Conservation (phyloP, 2,888 invertebrate genomes). For the Caradrina clavipalpis region DNA sequence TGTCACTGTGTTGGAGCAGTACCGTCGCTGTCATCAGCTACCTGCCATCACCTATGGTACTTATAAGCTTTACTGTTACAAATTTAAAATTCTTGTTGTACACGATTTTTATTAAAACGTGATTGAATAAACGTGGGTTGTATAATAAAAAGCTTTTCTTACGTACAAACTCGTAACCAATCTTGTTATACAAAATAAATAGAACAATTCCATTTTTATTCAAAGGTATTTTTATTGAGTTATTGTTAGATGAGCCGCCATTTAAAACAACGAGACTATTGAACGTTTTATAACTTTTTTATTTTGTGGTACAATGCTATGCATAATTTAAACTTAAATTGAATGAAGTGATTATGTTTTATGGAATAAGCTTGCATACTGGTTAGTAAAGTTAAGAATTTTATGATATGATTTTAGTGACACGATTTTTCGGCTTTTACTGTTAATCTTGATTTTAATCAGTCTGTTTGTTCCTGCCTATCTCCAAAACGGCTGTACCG, state of each 20-base stretch:
- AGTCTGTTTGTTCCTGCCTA: too few relatives aligned
- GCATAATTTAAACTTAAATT: constrained; percentile 34
- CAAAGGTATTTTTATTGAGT: constrained; percentile 54
- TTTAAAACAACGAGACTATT: constrained; percentile 40
- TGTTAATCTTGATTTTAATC: neutral
- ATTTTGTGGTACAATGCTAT: constrained; percentile 20
- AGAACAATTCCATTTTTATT: constrained; percentile 45
- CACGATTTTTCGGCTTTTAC: too few relatives aligned
- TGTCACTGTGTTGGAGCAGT: too few relatives aligned
- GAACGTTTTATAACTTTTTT: constrained; percentile 34
- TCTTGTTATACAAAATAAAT: constrained; percentile 44
- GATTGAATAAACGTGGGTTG: constrained; percentile 71
- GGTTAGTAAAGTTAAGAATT: too few relatives aligned
- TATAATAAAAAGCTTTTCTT: constrained; percentile 64
- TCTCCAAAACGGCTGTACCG: too few relatives aligned
- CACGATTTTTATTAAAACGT: constrained; percentile 71
- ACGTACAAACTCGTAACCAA: constrained; percentile 29
- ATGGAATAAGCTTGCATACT: neutral
- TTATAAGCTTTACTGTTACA: constrained; percentile 59
- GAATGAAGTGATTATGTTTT: neutral
- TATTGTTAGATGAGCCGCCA: constrained; percentile 41
- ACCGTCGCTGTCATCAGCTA: neutral
- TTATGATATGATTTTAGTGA: too few relatives aligned
- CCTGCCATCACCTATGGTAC: neutral
- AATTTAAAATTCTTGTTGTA: constrained; percentile 69